Evolutionary conservation across 2,113 vertebrate species (phyloP), one percentile per base, ranked within the genome.

Genomic region (Neofelis nebulosa): DNA sequence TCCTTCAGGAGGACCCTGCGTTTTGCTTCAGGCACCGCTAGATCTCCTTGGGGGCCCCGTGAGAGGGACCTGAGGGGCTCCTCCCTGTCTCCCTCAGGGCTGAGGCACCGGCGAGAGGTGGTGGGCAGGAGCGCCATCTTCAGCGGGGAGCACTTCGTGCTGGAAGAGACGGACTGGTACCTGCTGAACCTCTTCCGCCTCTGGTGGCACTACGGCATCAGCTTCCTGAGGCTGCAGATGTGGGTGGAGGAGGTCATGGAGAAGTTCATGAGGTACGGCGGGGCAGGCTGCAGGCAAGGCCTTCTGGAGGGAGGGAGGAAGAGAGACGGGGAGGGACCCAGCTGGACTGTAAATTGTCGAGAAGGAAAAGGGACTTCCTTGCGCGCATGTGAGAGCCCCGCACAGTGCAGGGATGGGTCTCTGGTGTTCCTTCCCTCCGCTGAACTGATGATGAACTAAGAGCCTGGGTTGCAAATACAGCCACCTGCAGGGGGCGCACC

Each of bases 221-320:
- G 99, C 98, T 99, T 99, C 98, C 99, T 99, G 96, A 99, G 99
- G 31, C 98, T 99, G 98, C 99, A 99, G 98, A 99, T 99, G 99
- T 99, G 99, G 99, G 99, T 99, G 97, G 99, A 99, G 98, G 99
- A 99, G 98, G 99, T 99, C 97, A 99, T 99, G 99, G 99, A 99
- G 98, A 99, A 99, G 98, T 99, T 99, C 98, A 99, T 99, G 99
- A 99, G 99, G 99, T 99, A 98, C 38, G 98, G 97, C 23, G 10
- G 55, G 50, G 41, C 4, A 0, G 15, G 92, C 76, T 2, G 3
- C 16, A 31, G 90, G 85, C 55, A 16, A 21, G 79, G 29, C 16
- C 1, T 61, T 52, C 61, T 31, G 12, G 79, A 19, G 45, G 25
- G 13, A 23, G 25, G 15, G 31, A 33, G 78, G 65, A 12, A 38